A percentile compares a stretch with the other conserved stretches of the same genome.
Conservation (phyloP, 2,113 vertebrate species). For the Ptychochromis oligacanthus region DNA sequence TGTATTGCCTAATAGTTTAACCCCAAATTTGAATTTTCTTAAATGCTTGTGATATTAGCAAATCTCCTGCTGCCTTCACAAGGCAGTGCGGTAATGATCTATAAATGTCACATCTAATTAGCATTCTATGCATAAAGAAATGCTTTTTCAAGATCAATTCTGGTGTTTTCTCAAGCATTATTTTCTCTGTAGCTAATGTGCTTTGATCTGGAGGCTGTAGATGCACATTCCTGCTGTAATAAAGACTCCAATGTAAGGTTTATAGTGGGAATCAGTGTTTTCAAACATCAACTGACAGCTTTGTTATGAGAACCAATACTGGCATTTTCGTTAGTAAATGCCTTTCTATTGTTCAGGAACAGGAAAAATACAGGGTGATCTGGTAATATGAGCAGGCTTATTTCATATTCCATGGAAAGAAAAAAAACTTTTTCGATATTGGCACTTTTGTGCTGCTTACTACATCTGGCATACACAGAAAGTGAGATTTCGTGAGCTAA, state of each 20-base stretch:
- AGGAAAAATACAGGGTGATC: background rate
- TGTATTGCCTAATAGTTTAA: background rate
- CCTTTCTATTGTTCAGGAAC: background rate
- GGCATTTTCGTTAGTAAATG: background rate
- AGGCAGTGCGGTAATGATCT: constrained; percentile 1
- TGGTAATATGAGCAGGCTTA: background rate
- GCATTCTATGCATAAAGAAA: constrained; percentile 2
- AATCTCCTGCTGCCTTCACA: constrained; percentile 7
- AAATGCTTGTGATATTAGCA: background rate
- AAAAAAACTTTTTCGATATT: background rate
- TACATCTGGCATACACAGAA: background rate
- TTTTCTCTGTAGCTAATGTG: background rate
- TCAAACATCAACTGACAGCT: background rate
- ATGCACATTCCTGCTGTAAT: background rate
- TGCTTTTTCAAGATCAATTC: background rate
- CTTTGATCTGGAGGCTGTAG: constrained; percentile 8
- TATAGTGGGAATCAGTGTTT: background rate
- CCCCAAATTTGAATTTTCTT: background rate
- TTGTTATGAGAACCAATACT: background rate
- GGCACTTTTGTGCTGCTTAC: constrained; percentile 2
- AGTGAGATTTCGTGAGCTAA: background rate
- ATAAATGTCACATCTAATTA: constrained; percentile 20
- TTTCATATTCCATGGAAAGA: background rate
- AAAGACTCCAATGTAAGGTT: background rate
- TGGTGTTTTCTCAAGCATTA: background rate